Percentiles rank a stretch among this genome's conserved stretches.
Evolutionary conservation across 1,140 invertebrate species (phyloP).

Genomic region (Dendrolimus kikuchii): DNA sequence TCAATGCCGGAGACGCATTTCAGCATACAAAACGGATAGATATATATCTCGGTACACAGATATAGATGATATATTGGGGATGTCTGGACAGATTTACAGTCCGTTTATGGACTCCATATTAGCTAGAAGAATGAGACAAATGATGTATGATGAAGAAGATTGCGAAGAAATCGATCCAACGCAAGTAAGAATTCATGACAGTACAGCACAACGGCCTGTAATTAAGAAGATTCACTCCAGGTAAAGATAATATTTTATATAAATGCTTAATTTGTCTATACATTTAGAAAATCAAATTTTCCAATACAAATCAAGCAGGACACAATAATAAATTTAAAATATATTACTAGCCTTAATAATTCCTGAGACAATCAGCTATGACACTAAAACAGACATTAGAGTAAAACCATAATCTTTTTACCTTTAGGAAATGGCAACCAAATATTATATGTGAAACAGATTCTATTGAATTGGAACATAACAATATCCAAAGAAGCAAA

Average conservation of each 20-base stretch:
- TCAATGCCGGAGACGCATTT: slow-evolving; percentile 42
- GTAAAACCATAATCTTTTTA: too few species aligned
- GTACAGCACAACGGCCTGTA: slow-evolving; percentile 78
- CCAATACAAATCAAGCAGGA: background rate
- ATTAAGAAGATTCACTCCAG: slow-evolving; percentile 74
- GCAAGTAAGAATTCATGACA: slow-evolving; percentile 85
- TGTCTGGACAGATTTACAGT: slow-evolving; percentile 74
- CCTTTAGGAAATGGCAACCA: too few species aligned
- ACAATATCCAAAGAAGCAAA: background rate
- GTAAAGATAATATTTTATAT: slow-evolving; percentile 25
- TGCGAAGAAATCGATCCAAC: slow-evolving; percentile 79
- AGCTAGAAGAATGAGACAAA: slow-evolving; percentile 52
- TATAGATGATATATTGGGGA: slow-evolving; percentile 87
- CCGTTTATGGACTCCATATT: slow-evolving; percentile 75
- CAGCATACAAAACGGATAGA: slow-evolving; percentile 44
- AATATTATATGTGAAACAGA: too few species aligned
- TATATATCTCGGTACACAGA: slow-evolving; percentile 87
- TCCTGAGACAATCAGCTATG: too few species aligned
- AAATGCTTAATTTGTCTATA: background rate
- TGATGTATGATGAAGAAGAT: slow-evolving; percentile 61
- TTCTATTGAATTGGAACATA: too few species aligned
- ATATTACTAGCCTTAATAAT: too few species aligned
- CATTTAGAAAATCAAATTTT: background rate
- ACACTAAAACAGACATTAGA: too few species aligned
- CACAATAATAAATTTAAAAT: too few species aligned